Conservation (phyloP, 2,113 vertebrate genomes). For the Crypturellus undulatus region DNA sequence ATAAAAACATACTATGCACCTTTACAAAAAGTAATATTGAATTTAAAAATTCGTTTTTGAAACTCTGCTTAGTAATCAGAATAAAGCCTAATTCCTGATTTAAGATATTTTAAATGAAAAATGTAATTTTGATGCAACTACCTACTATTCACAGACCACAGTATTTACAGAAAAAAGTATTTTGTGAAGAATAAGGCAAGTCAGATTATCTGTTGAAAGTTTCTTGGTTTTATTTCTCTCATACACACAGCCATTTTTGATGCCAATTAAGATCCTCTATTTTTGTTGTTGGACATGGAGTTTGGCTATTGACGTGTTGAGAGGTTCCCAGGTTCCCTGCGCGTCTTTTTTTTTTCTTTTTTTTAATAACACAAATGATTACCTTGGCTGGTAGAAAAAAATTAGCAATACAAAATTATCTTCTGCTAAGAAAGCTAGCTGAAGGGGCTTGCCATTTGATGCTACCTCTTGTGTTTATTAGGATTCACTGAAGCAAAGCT, state of each 20-base stretch:
- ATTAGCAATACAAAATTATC: conserved; percentile 17
- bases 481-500: conserved; percentile 54
- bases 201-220: background rate
- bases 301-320: background rate
- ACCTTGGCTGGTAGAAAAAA: conserved; percentile 7
- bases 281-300: background rate
- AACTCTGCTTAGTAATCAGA: background rate
- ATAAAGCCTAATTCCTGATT: background rate
- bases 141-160: too few species aligned
- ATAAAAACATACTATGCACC: background rate
- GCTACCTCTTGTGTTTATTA: conserved; percentile 26
- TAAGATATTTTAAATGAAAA: background rate
- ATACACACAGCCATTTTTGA: background rate
- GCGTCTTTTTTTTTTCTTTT: background rate
- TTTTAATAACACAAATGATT: conserved; percentile 29
- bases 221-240: too few species aligned
- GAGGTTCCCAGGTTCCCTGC: background rate
- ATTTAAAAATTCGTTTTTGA: too few species aligned
- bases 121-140: too few species aligned
- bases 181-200: too few species aligned
- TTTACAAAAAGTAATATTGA: background rate
- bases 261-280: background rate
- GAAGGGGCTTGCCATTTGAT: conserved; percentile 14
- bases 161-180: too few species aligned
- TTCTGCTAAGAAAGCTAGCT: conserved; percentile 2